Conservation (phyloP, 2,797 vertebrate species). For the Mormyrops attenuatus region DNA sequence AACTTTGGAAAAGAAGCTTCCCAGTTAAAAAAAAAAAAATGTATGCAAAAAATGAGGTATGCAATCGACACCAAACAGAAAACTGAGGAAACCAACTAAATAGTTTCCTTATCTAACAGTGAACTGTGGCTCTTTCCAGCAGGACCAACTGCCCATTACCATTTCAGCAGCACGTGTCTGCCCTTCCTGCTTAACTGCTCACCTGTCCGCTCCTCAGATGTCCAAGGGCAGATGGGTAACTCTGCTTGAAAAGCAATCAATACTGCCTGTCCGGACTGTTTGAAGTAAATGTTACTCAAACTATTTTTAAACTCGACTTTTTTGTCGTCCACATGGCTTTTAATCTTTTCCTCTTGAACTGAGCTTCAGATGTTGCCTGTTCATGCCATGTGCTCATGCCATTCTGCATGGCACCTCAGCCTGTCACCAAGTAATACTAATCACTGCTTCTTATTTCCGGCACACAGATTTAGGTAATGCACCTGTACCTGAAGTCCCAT, state of each 20-base stretch:
- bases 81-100: not conserved
- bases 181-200: not conserved
- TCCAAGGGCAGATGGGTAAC: not conserved
- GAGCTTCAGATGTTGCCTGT: not conserved
- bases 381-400: not conserved
- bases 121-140: not conserved
- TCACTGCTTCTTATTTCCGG: not conserved
- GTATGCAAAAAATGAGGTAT: not conserved
- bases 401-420: not conserved
- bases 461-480: not conserved
- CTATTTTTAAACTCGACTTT: not conserved
- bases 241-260: slow-evolving; percentile 3
- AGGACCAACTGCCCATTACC: not conserved
- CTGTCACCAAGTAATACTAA: not conserved
- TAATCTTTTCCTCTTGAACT: not conserved
- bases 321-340: not conserved
- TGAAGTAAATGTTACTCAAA: slow-evolving; percentile 10
- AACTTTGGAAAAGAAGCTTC: not conserved
- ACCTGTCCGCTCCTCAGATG: not conserved
- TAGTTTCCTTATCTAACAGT: slow-evolving; percentile 30
- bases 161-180: not conserved
- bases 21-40: not conserved
- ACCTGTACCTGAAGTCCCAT: not conserved
- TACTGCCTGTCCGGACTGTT: not conserved
- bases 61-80: not conserved